Evolutionary conservation across 2,797 vertebrate species (phyloP).

Genomic region (Enteromius paludinosus): DNA sequence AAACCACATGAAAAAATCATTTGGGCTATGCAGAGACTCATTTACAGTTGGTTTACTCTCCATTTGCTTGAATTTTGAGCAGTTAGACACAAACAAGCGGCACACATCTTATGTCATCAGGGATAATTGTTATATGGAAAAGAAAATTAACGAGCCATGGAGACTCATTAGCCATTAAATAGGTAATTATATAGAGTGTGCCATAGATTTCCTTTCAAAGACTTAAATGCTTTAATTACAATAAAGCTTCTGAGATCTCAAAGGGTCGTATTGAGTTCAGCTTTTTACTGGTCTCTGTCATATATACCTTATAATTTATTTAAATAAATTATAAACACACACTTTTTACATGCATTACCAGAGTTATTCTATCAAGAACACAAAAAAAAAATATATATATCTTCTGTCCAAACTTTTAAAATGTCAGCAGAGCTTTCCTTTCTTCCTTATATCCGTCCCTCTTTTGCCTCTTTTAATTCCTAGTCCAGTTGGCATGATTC

Average conservation of each 20-base stretch:
- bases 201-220: conserved; percentile 35
- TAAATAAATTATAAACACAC: background rate
- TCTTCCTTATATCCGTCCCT: conserved; percentile 19
- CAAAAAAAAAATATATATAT: too few relatives aligned
- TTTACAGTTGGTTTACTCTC: conserved; percentile 1
- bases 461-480: conserved; percentile 52
- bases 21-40: background rate
- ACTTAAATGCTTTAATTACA: conserved; percentile 25
- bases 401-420: background rate
- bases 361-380: background rate
- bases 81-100: background rate
- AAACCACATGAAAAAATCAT: background rate
- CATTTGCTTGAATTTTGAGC: conserved; percentile 22
- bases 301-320: background rate
- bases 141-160: conserved; percentile 42
- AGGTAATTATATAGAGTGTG: conserved; percentile 37
- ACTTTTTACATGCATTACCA: background rate
- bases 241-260: conserved; percentile 15
- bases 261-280: background rate
- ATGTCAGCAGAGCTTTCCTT: background rate
- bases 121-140: conserved; percentile 34
- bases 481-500: conserved; percentile 64
- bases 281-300: background rate
- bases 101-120: background rate
- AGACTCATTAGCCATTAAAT: conserved; percentile 51